Base-by-base conservation (phyloP, 2,113 vertebrate species). In the Chaetorhynchus papuensis region DNA sequence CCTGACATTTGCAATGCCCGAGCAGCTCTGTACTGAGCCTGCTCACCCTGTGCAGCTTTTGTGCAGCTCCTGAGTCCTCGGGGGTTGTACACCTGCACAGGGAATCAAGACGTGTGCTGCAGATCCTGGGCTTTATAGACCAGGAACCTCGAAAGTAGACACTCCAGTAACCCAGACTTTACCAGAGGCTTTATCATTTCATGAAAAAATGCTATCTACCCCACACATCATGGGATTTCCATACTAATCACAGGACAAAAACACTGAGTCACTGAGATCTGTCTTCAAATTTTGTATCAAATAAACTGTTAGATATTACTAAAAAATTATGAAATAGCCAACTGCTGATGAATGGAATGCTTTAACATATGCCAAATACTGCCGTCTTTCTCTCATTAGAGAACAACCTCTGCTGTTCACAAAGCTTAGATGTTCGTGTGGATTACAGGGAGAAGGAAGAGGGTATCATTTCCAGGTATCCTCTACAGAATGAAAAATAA, bases 51-150 rank as follows among this genome's bases (percentile, higher is more conserved):
- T 0, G 7, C 53, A 77, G 42, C 57, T 61, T 35, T 11, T 28
- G 39, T 31, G 35, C 45, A 50, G 20, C 44, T 75, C 37, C 33
- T 2, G 6, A 77, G 30, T 21, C 6, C 0, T 22, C 47, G 45
- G 19, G 54, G 35, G 11, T 15, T 60, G 33, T 7, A 33, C 1
- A 14, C 21, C 13, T 56, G n/a, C 56, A 42, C 21, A 53, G 37
- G n/a, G n/a, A 71, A 63, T 8, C 0, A 1, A 42, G 81, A 41
- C 11, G 13, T 3, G 6, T 1, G 0, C 20, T n/a, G 28, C 8
- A 27, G 11, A 60, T n/a, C 59, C 49, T 19, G 35, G 1, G 0
- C 17, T 87, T 66, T 53, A 20, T 13, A 74, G 49, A 54, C 35
- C 9, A 60, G 10, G 7, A 90, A 45, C 14, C 45, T 20, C 61